Conservation (phyloP, 2,888 invertebrate species). For the Chloroclystis v-ata region DNA sequence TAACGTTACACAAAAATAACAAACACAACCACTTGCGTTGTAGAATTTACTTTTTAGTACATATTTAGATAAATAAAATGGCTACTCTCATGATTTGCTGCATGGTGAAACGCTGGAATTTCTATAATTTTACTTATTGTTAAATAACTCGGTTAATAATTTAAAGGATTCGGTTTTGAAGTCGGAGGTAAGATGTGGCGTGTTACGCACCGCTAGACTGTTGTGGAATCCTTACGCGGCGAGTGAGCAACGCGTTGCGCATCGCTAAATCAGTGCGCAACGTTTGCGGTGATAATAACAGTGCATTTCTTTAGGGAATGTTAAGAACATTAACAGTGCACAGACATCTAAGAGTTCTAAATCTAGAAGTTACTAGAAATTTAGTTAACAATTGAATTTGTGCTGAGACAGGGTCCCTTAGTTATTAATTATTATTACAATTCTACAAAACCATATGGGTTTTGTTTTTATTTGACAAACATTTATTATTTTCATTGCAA, state of each 20-base stretch:
- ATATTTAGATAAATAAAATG: not conserved
- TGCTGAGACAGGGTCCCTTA: slow-evolving; percentile 64
- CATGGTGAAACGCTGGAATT: too few relatives aligned
- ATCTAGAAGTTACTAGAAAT: slow-evolving; percentile 33
- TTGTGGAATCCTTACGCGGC: too few relatives aligned
- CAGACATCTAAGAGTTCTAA: slow-evolving; percentile 20
- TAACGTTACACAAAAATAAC: not conserved
- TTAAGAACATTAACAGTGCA: slow-evolving; percentile 26
- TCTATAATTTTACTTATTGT: too few relatives aligned
- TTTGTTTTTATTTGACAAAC: slow-evolving; percentile 6
- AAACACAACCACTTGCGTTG: slow-evolving; percentile 23
- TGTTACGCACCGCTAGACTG: too few relatives aligned
- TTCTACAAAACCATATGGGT: slow-evolving; percentile 13
- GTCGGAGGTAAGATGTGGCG: too few relatives aligned
- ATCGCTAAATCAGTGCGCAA: too few relatives aligned
- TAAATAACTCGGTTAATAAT: too few relatives aligned
- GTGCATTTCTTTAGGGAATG: slow-evolving; percentile 9
- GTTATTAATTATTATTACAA: slow-evolving; percentile 28
- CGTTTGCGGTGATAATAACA: slow-evolving; percentile 1
- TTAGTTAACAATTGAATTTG: slow-evolving; percentile 41
- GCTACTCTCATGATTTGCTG: too few relatives aligned
- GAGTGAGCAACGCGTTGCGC: too few relatives aligned
- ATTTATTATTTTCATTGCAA: slow-evolving; percentile 15
- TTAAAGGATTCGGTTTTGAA: too few relatives aligned
- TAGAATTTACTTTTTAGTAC: slow-evolving; percentile 4